Evolutionary conservation across 2,113 vertebrate genomes (phyloP).

Genomic region (Aix galericulata): DNA sequence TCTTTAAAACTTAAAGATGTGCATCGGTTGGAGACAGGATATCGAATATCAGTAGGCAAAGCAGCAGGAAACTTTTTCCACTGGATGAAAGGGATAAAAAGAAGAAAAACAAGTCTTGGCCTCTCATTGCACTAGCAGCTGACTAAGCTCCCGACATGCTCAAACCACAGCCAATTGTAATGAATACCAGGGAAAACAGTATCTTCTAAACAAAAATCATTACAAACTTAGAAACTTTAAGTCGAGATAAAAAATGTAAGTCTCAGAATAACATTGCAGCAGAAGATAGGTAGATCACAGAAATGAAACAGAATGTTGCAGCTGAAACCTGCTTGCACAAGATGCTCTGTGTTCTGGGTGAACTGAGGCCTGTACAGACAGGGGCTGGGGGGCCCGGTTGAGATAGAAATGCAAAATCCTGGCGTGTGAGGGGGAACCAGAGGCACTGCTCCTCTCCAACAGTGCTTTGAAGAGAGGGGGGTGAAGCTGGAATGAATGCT

Average conservation of each 20-base stretch:
- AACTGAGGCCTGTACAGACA: not conserved
- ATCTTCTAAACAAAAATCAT: not conserved
- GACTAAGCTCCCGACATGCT: constrained; percentile 23
- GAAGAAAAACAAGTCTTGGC: constrained; percentile 46
- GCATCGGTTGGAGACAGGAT: constrained; percentile 17
- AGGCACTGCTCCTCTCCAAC: not conserved
- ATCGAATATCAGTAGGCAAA: constrained; percentile 48
- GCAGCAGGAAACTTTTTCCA: constrained; percentile 46
- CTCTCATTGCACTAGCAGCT: constrained; percentile 15
- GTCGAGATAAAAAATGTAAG: not conserved
- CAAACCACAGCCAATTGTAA: not conserved
- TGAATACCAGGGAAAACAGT: not conserved
- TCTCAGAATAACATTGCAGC: not conserved
- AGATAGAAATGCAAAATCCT: constrained; percentile 53
- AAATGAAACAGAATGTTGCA: not conserved
- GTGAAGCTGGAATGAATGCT: not conserved
- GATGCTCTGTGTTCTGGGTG: not conserved
- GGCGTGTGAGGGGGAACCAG: not conserved
- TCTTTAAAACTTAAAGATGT: constrained; percentile 41
- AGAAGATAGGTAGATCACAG: accelerated
- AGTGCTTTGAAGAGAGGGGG: not conserved
- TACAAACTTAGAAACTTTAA: not conserved
- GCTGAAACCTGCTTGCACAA: not conserved
- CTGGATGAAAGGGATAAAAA: constrained; percentile 42
- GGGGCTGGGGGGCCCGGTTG: not conserved